Evolutionary conservation across 2,113 vertebrate species (phyloP).

Genomic region (Fregetta grallaria): DNA sequence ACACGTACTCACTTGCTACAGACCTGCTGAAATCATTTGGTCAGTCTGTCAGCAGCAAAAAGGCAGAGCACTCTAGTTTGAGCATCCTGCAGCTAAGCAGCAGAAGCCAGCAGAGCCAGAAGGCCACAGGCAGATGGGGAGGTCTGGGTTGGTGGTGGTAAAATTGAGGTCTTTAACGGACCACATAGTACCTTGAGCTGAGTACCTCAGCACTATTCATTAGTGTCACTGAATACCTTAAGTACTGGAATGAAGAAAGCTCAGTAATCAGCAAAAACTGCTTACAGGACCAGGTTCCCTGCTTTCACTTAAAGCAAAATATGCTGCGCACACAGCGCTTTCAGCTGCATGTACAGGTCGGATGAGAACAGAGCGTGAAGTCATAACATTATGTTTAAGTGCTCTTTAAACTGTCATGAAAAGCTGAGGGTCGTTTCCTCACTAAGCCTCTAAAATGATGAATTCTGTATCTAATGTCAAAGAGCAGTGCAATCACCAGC

Average conservation of each 20-base stretch:
- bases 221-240: not conserved
- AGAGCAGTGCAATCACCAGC: not conserved
- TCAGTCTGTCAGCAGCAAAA: not conserved
- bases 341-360: not conserved
- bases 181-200: not conserved
- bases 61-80: not conserved
- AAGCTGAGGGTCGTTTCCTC: slow-evolving; percentile 46
- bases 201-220: not conserved
- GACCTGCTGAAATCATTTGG: not conserved
- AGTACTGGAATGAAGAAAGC: not conserved
- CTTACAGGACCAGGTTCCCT: not conserved
- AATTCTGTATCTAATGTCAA: slow-evolving; percentile 5
- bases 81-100: not conserved
- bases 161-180: not conserved
- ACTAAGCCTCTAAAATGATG: not conserved
- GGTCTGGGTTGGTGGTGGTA: not conserved
- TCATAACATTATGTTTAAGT: not conserved
- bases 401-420: not conserved
- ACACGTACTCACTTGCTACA: not conserved
- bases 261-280: not conserved
- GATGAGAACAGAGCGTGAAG: not conserved
- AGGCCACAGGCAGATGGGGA: accelerated
- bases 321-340: not conserved
- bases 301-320: not conserved
- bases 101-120: not conserved